phyloP scores from a whole-genome alignment of 2,888 invertebrate species.

The Perizoma affinitatum region DNA sequence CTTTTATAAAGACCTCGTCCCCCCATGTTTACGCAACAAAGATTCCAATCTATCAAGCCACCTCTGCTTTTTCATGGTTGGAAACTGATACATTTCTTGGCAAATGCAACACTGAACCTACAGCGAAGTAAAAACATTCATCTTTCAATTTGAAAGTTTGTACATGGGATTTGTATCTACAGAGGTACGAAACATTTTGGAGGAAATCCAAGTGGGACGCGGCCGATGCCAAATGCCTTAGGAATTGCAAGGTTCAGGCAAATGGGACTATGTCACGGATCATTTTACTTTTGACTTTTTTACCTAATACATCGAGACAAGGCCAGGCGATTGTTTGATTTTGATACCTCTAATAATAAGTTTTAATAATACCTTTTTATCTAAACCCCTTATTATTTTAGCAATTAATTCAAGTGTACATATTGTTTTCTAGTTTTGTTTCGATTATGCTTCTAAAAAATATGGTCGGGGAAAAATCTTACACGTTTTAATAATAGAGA shows the following conservation, averaged over 20 bases:
- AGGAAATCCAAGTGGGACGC: constrained; percentile 42
- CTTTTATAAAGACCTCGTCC: constrained; percentile 8
- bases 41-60: constrained; percentile 28
- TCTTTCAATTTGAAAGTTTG: constrained; percentile 49
- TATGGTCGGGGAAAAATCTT: too few relatives aligned
- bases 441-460: too few relatives aligned
- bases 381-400: too few relatives aligned
- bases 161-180: constrained; percentile 42
- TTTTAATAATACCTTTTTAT: too few relatives aligned
- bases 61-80: constrained; percentile 22
- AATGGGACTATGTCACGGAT: constrained; percentile 31
- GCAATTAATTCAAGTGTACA: too few relatives aligned
- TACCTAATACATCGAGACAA: too few relatives aligned
- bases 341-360: too few relatives aligned
- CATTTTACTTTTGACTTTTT: background rate
- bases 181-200: constrained; percentile 40
- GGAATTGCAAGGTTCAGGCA: constrained; percentile 32
- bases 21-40: constrained; percentile 14
- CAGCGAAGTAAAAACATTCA: constrained; percentile 39
- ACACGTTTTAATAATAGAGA: too few relatives aligned
- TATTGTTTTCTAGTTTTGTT: too few relatives aligned
- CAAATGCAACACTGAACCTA: constrained; percentile 33
- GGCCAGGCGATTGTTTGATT: too few relatives aligned
- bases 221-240: constrained; percentile 34
- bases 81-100: constrained; percentile 37